These are phyloP conservation scores for Sternarchorhynchus goeldii DNA, from an alignment of 2,797 vertebrate genomes.

Conservation along the genomic window DNA sequence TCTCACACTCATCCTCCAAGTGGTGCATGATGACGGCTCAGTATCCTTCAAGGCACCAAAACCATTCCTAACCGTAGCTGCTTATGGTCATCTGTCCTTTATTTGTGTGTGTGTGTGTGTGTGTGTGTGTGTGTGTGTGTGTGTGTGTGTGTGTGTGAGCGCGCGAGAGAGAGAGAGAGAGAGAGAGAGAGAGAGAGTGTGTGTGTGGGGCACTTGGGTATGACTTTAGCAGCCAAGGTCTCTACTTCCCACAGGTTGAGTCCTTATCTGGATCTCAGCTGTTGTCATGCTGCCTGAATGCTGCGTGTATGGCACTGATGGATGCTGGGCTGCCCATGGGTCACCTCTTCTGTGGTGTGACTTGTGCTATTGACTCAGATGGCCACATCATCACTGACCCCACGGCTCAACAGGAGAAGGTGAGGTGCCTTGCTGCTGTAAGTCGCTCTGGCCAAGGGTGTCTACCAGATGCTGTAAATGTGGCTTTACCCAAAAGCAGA, in stretches of 20 bases:
- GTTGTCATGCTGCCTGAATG: slow-evolving; percentile 85
- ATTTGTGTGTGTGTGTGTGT: background rate
- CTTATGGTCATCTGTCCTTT: background rate
- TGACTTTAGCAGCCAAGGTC: too few species aligned
- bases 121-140: background rate
- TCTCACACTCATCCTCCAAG: slow-evolving; percentile 84
- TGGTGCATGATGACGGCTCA: slow-evolving; percentile 84
- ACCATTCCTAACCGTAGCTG: background rate
- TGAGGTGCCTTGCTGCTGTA: slow-evolving; percentile 49
- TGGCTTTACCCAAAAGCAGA: slow-evolving; percentile 5
- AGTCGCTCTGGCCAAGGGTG: too few species aligned
- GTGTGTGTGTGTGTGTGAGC: too few species aligned
- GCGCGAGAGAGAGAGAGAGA: too few species aligned
- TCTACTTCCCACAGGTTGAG: background rate
- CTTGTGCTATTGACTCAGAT: slow-evolving; percentile 80
- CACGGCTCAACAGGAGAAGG: slow-evolving; percentile 84
- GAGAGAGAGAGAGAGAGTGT: too few species aligned
- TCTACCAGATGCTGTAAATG: too few species aligned
- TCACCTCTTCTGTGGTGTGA: slow-evolving; percentile 87
- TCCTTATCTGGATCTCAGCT: slow-evolving; percentile 72
- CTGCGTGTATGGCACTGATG: slow-evolving; percentile 88
- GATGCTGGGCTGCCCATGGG: slow-evolving; percentile 87
- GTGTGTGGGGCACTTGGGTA: too few species aligned
- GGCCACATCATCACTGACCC: slow-evolving; percentile 83
- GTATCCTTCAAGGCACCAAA: slow-evolving; percentile 79